Base-by-base conservation (phyloP, 2,888 invertebrate species). In the Drosophila kuntzei region DNA sequence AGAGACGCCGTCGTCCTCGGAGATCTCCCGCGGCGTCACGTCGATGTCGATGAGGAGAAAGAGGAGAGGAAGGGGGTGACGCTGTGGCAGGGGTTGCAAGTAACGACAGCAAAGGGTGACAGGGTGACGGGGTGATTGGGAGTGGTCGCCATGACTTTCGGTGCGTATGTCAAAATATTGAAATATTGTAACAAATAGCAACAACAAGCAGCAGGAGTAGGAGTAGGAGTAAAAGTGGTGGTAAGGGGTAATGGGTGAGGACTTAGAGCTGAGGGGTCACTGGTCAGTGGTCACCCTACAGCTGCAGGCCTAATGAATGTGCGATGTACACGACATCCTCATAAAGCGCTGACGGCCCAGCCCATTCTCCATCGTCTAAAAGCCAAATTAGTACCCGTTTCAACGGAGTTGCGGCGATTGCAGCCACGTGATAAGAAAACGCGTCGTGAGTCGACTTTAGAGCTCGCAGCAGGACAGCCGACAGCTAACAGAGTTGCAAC, bases 151-250 rank as follows among this genome's bases (percentile, higher is more conserved):
- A 49, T 71, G 84, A 86, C 89, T 80, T 87, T 78, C 62, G 75
- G 47, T 78, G 87, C 87, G 84, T 83, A 80, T 84, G 85, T 85
- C 85, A 89, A 85, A 89, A 85, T 89, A 85, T 85, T 85, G 80
- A 85, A 88, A 85, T 85, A 85, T 85, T 84, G 78, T 70, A 71
- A 70, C 80, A 72, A 89, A 83, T 76, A 71, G 64, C 69, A 70
- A 41, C 39, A 41, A 41, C 39, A 41, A 20, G 67, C 62, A 67
- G 57, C 47, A 64, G 63, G 55, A 76, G 41, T 5, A 18, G 37
- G 16, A n/a, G 14, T n/a, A n/a, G n/a, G n/a, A 16, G n/a, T 29
- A 18, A 5, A 11, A 1, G 9, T n/a, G 43, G 20, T 25, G 20
- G 34, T n/a, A 22, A 7, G 12, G 3, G 37, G 7, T n/a, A 29